Evolutionary conservation across 1,140 invertebrate species (phyloP).

Genomic region (Zaprionus capensis): DNA sequence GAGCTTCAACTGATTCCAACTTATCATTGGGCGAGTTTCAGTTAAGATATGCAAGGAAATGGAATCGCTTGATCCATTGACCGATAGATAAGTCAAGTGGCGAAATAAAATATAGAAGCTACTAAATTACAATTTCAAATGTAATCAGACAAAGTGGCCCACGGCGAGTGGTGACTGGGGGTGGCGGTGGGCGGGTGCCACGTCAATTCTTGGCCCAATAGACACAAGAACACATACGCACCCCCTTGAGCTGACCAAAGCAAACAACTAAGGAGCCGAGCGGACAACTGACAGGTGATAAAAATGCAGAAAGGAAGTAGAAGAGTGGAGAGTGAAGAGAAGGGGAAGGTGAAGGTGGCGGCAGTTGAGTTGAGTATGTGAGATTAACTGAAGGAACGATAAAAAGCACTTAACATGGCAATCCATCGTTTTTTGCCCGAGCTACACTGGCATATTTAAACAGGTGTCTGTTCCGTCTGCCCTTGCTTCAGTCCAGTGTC

Average conservation of each 20-base stretch:
- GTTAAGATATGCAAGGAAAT: slow-evolving; percentile 42
- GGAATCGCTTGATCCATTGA: slow-evolving; percentile 77
- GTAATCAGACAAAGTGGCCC: slow-evolving; percentile 85
- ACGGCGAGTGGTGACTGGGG: slow-evolving; percentile 42
- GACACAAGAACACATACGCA: slow-evolving; percentile 7
- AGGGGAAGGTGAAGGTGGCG: background rate
- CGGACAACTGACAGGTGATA: slow-evolving; percentile 72
- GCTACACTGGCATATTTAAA: slow-evolving; percentile 64
- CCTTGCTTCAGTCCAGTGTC: background rate
- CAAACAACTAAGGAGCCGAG: slow-evolving; percentile 47
- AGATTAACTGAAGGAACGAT: slow-evolving; percentile 76
- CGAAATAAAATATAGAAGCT: slow-evolving; percentile 51
- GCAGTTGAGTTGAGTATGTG: slow-evolving; percentile 56
- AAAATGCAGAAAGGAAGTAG: slow-evolving; percentile 60
- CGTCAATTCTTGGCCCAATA: slow-evolving; percentile 47
- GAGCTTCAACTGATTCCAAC: too few species aligned
- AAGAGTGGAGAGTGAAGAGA: background rate
- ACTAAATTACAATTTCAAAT: slow-evolving; percentile 84
- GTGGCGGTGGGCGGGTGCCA: background rate
- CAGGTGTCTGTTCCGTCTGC: slow-evolving; percentile 23
- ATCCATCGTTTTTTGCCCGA: slow-evolving; percentile 69
- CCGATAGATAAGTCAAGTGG: slow-evolving; percentile 56
- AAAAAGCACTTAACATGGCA: slow-evolving; percentile 81
- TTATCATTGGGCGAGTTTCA: too few species aligned
- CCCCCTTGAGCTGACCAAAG: slow-evolving; percentile 44